These are phyloP conservation scores for Eretmocerus hayati DNA, from an alignment of 2,888 invertebrate genomes.

Conservation along the genomic window DNA sequence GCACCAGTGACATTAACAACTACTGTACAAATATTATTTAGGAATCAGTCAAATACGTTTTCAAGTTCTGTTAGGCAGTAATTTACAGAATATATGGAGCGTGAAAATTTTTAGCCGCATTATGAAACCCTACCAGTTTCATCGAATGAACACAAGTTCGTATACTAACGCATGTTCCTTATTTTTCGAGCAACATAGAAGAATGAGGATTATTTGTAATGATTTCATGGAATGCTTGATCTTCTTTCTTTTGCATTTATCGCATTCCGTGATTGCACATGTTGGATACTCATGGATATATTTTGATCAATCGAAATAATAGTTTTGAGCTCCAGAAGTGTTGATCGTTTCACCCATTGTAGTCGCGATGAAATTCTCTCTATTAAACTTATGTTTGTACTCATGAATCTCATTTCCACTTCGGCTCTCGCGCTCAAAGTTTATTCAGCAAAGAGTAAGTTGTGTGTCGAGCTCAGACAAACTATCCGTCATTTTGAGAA, in stretches of 20 bases:
- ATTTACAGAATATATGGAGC: conserved; percentile 10
- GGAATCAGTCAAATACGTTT: conserved; percentile 13
- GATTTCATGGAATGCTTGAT: conserved; percentile 16
- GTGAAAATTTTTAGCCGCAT: no score
- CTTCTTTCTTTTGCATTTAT: conserved; percentile 17
- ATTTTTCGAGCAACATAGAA: conserved; percentile 14
- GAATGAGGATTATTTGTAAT: conserved; percentile 18
- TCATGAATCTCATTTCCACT: no score
- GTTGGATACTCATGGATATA: conserved; percentile 10
- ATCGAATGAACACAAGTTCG: no score
- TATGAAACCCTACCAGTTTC: no score
- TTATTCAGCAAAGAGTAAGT: no score
- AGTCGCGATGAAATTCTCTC: conserved; percentile 21
- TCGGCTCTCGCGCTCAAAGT: no score
- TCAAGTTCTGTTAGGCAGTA: conserved; percentile 12
- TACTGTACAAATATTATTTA: conserved; percentile 14
- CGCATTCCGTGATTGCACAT: conserved; percentile 12
- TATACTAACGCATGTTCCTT: conserved; percentile 22
- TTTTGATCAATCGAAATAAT: conserved; percentile 6
- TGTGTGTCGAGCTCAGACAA: no score
- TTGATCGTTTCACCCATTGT: conserved; percentile 19
- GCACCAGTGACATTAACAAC: conserved; percentile 1
- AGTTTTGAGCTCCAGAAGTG: neutral
- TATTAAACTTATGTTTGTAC: no score
- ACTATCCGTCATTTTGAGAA: no score